A percentile compares a stretch with the other conserved stretches of the same genome.
phyloP scores from a whole-genome alignment of 2,797 vertebrate genomes.

The Vultur gryphus region DNA sequence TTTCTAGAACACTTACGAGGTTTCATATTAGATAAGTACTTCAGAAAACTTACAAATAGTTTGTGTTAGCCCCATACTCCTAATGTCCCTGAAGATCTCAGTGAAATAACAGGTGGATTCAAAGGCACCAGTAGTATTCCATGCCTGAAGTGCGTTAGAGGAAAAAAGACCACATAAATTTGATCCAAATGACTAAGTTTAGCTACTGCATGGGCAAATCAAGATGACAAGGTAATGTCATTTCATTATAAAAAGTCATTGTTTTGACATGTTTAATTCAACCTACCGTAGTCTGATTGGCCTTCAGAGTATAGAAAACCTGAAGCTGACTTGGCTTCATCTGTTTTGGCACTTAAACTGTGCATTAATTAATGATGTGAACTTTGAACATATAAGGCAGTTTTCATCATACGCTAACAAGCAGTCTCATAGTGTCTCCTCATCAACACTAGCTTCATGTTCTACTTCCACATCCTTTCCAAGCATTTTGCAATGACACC shows the following conservation, averaged over 20 bases:
- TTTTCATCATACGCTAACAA: conserved; percentile 16
- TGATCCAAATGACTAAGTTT: neutral
- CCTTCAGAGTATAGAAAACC: neutral
- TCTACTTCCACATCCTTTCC: conserved; percentile 20
- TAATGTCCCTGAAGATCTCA: neutral
- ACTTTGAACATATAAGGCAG: neutral
- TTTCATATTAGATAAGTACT: neutral
- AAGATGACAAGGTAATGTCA: conserved; percentile 21
- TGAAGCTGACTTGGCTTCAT: conserved; percentile 47
- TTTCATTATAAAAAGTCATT: conserved; percentile 30
- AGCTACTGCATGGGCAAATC: neutral
- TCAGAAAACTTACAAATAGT: neutral
- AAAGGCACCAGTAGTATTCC: neutral
- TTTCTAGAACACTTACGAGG: neutral
- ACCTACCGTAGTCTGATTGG: conserved; percentile 25
- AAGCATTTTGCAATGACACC: neutral
- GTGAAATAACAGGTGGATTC: neutral
- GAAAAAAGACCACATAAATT: neutral
- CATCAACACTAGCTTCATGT: conserved; percentile 2
- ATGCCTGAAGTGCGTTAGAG: neutral
- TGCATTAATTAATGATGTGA: conserved; percentile 53
- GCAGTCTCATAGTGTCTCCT: conserved; percentile 23
- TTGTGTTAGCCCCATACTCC: neutral
- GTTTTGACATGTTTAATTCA: conserved; percentile 53
- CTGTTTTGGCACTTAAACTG: conserved; percentile 44